Conservation (phyloP, 2,797 vertebrate species). For the Neoniphon sammara region DNA sequence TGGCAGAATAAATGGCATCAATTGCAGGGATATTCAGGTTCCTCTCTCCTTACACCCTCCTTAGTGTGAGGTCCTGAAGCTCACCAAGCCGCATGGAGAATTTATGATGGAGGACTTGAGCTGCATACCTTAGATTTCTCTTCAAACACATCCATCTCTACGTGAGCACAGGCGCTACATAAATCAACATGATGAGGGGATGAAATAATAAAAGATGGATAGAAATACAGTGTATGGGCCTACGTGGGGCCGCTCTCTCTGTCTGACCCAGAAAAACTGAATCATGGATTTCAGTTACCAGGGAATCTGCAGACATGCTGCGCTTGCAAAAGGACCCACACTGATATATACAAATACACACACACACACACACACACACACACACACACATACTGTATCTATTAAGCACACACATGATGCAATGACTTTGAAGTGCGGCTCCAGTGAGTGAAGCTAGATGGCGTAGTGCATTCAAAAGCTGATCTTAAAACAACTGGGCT, state of each 20-base stretch:
- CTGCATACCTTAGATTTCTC: slow-evolving; percentile 77
- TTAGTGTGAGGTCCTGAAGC: slow-evolving; percentile 76
- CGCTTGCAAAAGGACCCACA: not conserved
- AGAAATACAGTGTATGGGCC: slow-evolving; percentile 22
- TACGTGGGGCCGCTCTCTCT: slow-evolving; percentile 1
- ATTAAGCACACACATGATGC: slow-evolving; percentile 3
- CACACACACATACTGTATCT: not conserved
- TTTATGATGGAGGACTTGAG: slow-evolving; percentile 73
- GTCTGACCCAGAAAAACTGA: slow-evolving; percentile 36
- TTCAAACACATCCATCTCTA: slow-evolving; percentile 74
- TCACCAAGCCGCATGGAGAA: slow-evolving; percentile 66
- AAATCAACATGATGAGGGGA: slow-evolving; percentile 67
- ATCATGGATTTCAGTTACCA: slow-evolving; percentile 29
- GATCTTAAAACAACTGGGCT: slow-evolving; percentile 39
- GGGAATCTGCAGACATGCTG: not conserved
- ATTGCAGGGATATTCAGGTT: slow-evolving; percentile 44
- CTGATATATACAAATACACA: slow-evolving; percentile 10
- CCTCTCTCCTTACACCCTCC: slow-evolving; percentile 43
- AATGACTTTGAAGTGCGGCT: slow-evolving; percentile 41
- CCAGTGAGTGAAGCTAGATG: slow-evolving; percentile 68
- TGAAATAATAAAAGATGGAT: slow-evolving; percentile 52
- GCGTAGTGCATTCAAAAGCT: slow-evolving; percentile 65
- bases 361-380: not conserved
- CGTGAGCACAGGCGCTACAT: slow-evolving; percentile 49
- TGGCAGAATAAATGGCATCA: slow-evolving; percentile 47